Base-by-base conservation (phyloP, 2,797 vertebrate genomes). In the Platyrinchus mystaceus region DNA sequence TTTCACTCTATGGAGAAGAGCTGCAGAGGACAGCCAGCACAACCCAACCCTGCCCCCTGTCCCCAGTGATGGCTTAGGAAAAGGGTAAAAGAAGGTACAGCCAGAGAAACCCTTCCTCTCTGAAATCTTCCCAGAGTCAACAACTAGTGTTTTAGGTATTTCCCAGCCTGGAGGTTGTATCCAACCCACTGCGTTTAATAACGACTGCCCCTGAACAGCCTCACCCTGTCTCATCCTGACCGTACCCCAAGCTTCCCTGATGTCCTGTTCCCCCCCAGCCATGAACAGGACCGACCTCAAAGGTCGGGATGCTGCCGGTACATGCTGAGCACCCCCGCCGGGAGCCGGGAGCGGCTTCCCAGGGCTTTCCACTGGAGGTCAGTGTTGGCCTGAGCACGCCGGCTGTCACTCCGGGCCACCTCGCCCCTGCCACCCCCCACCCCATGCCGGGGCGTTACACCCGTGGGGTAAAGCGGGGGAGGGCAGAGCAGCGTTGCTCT, bases 281-380 rank as follows among this genome's bases (percentile, higher is more conserved):
- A 4, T 0, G 10, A 26, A 0, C 10, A 13, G 60, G 41, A n/a
- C 70, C 11, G n/a, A 22, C 7, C 41, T 3, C 58, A 9, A 3
- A 8, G 12, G 46, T 58, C 20, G 37, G 83, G 64, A 28, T 47
- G 86, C 34, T 43, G 75, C 21, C 8, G 9, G 12, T 6, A 2
- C 27, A 0, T 1, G 32, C 64, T 2, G 47, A 68, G 24, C 58
- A 10, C 1, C 16, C 10, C 34, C 3, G 3, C 28, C 5, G 22
- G 39, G 78, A 84, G 63, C 41, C 34, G 28, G 36, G 52, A 95
- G 73, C 13, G 58, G 69, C 86, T 96, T 93, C 81, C 90, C 93
- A 53, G 71, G 66, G 63, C 64, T 83, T 90, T 94, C 93, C 95
- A 53, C 93, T 91, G 94, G 92, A 89, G 90, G 95, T 70, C 96